Evolutionary conservation across 2,113 vertebrate genomes (phyloP).

Genomic region (Mus spicilegus): DNA sequence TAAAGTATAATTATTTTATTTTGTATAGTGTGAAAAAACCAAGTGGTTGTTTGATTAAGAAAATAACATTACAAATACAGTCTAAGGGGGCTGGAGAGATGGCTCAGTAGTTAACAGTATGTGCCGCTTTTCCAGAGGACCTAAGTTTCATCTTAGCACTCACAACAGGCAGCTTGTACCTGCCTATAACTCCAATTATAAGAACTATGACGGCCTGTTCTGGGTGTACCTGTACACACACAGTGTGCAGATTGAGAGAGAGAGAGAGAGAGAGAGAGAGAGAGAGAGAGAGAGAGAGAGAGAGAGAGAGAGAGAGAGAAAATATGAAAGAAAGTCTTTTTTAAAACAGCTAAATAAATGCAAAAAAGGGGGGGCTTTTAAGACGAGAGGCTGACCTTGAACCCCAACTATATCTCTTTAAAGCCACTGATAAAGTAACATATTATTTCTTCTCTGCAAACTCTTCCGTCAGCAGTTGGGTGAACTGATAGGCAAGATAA

Average conservation of each 20-base stretch:
- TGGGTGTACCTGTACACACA: not conserved
- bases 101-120: not conserved
- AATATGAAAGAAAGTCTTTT: not conserved
- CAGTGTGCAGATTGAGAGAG: rapidly evolving
- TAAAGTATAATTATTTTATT: slow-evolving; percentile 19
- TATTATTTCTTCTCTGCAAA: slow-evolving; percentile 32
- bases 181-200: not conserved
- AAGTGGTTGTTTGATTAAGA: slow-evolving; percentile 52
- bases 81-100: not conserved
- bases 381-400: slow-evolving; percentile 61
- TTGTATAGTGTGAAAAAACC: slow-evolving; percentile 30
- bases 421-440: slow-evolving; percentile 24
- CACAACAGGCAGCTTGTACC: not conserved
- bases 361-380: not conserved
- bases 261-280: too few relatives aligned
- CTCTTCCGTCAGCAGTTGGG: slow-evolving; percentile 37
- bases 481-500: slow-evolving; percentile 58
- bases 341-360: not conserved
- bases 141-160: too few relatives aligned
- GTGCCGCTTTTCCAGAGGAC: not conserved
- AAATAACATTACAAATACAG: slow-evolving; percentile 43
- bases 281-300: too few relatives aligned
- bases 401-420: slow-evolving; percentile 51
- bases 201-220: not conserved
- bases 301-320: too few relatives aligned